Base-by-base conservation (phyloP, 2,888 invertebrate genomes). In the Tenodera sinensis region DNA sequence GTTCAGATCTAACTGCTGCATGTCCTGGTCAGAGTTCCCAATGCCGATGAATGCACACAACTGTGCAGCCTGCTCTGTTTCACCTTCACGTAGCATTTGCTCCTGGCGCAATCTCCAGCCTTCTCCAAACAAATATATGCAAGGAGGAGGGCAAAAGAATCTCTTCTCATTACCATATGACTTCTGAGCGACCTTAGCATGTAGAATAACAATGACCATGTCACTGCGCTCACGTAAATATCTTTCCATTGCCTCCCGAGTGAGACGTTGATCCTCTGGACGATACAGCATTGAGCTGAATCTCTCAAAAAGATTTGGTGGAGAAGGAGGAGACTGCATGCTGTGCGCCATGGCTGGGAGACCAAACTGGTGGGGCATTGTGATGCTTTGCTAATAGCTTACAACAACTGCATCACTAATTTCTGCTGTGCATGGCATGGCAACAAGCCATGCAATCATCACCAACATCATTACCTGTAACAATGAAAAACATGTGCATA, bases 141-240 rank as follows among this genome's bases (percentile, higher is more conserved):
- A 99, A 0, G 99, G 99, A 0, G 99, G 99, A 0, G 99, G 99
- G 92, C 99, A 99, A 94, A 99, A 99, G 94, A 99, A 99, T 91
- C 99, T 95, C 93, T 99, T 99, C 93, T 99, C 99, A 93, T 99
- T 99, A 91, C 99, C 99, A 93, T 99, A 99, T 0, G 99, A 99
- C 93, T 99, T 99, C 94, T 99, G 99, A 71, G 99, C 99, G 87
- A 99, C 99, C 95, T 99, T 99, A 86, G 99, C 99, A 94, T 99
- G 99, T 89, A 99, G 95, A 92, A 99, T 99, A 88, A 99, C 98
- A 90, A 99, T 97, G 30, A 98, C 97, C 97, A 98, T 98, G 93
- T 98, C 98, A 92, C 97, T 97, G 91, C 98, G 95, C 93, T 99
- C 98, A 89, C 98, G 95, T 92, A 99, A 95, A 93, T 99, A 99